Base-by-base conservation (phyloP, 2,797 vertebrate species). In the Poeciliopsis presidionis region DNA sequence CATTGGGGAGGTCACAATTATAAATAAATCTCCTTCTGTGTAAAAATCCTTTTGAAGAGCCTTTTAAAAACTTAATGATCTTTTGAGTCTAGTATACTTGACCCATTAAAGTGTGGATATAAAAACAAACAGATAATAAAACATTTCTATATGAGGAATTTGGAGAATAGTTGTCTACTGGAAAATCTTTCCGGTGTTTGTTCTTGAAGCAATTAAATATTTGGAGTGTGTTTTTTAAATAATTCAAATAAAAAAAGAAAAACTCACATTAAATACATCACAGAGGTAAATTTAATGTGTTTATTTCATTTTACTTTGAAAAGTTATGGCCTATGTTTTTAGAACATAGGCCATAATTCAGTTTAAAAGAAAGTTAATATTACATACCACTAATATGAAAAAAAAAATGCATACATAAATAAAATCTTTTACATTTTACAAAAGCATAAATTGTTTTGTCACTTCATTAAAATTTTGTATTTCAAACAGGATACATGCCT, bases 1-100 rank as follows among this genome's bases (percentile, higher is more conserved):
- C 28, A 47, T 80, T 75, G 75, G 43, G 57, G 88, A 87, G 86
- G 85, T 84, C 85, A 76, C 30, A 12, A 45, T 77, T 69, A 41
- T 72, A 74, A 61, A n/a, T 28, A 41, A 45, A 25, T 33, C 76
- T 63, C 16, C 47, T 81, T 71, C 49, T 33, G 43, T 9, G 11
- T 77, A 12, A 41, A 69, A 84, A 72, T 63, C 36, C n/a, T 43
- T 82, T 73, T 49, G 11, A 76, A 72, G 18, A 55, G 39, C 55
- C n/a, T 70, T 72, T 53, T 67, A 49, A 20, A 55, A 78, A 61
- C 3, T 53, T 30, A 80, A 80, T 81, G 41, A 53, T 36, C 76
- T 75, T 18, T 41, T 36, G 14, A 76, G 51, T 36, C 59, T 28
- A 20, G 14, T 36, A 63, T 36, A 63, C n/a, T 63, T 36, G 61